Evolutionary conservation across 2,113 vertebrate species (phyloP).

Genomic region (Neopipo cinnamomea): DNA sequence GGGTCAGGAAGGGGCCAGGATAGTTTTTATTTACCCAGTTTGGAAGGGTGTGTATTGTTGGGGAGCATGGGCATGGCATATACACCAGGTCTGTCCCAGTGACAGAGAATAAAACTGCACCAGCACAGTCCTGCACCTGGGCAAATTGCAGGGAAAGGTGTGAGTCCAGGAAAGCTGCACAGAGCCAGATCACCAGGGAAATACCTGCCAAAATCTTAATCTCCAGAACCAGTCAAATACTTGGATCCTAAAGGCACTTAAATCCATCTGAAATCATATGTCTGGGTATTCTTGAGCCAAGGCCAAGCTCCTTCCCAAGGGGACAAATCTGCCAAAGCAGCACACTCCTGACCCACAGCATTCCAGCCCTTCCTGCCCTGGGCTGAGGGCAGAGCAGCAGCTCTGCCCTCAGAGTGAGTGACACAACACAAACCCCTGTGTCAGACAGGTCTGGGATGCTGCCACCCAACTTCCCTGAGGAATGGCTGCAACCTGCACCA

Average conservation of each 20-base stretch:
- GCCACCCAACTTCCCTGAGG: background rate
- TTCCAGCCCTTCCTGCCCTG: background rate
- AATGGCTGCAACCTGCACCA: background rate
- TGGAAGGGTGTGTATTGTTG: background rate
- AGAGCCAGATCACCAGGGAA: background rate
- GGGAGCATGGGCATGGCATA: background rate
- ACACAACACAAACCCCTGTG: accelerated
- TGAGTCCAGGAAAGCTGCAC: background rate
- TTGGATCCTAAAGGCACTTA: background rate
- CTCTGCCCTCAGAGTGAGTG: background rate
- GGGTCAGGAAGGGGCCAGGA: background rate
- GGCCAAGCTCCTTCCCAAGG: background rate
- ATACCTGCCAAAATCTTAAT: background rate
- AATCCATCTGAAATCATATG: background rate
- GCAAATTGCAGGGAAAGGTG: background rate
- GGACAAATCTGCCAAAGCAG: background rate
- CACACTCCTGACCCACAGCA: background rate
- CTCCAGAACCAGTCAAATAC: background rate
- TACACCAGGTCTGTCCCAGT: background rate
- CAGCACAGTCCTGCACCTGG: background rate
- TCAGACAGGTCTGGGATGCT: background rate
- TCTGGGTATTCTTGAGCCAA: background rate
- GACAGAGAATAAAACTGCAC: background rate
- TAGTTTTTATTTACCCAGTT: background rate
- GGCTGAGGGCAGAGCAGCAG: background rate